Evolutionary conservation across 2,797 vertebrate species (phyloP).

Genomic region (Petrocephalus schoutedeni): DNA sequence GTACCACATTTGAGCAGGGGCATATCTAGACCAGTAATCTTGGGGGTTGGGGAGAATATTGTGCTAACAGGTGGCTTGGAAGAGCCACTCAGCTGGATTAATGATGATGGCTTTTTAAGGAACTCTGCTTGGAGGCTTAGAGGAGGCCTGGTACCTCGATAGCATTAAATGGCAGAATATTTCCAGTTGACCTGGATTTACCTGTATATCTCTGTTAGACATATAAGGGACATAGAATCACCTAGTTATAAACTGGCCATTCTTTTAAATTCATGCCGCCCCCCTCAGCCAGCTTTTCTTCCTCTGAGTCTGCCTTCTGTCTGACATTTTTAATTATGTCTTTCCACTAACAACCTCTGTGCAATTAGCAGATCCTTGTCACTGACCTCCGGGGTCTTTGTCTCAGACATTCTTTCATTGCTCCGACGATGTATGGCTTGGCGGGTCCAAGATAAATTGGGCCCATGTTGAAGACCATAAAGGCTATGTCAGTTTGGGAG

Average conservation of each 20-base stretch:
- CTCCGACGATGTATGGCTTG: neutral
- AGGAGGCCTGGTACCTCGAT: neutral
- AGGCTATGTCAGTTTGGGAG: neutral
- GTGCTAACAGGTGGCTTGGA: neutral
- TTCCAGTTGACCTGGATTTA: neutral
- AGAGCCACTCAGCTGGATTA: neutral
- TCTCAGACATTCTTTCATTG: neutral
- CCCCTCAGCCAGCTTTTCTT: neutral
- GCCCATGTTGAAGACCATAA: neutral
- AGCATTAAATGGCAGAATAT: constrained; percentile 4
- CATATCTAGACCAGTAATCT: constrained; percentile 68
- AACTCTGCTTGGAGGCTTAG: constrained; percentile 6
- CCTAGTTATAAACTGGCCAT: constrained; percentile 2
- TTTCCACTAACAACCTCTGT: constrained; percentile 11
- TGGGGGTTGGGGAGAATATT: neutral
- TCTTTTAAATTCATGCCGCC: neutral
- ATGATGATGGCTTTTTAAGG: neutral
- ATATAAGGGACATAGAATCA: neutral
- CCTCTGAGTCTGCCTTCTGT: constrained; percentile 8
- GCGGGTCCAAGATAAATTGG: neutral
- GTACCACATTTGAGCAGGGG: constrained; percentile 79
- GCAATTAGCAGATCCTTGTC: constrained; percentile 19
- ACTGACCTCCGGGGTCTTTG: constrained; percentile 10
- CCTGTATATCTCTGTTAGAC: neutral
- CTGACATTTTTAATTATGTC: constrained; percentile 12